Conservation (phyloP, 2,113 vertebrate species). For the Pogona vitticeps region DNA sequence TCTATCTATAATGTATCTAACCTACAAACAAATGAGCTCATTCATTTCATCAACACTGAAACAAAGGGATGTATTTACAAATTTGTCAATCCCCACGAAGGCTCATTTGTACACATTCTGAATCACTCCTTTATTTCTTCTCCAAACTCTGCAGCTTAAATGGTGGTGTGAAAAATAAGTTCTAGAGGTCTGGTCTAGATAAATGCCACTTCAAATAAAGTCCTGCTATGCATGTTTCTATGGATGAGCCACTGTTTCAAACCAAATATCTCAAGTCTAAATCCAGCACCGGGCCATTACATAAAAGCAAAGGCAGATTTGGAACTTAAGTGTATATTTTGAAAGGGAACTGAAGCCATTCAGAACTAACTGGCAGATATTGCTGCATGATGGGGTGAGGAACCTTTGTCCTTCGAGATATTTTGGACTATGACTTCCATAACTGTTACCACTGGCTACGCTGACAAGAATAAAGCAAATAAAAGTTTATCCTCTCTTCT, state of each 20-base stretch:
- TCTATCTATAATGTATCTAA: not conserved
- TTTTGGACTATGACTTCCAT: not conserved
- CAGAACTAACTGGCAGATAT: not conserved
- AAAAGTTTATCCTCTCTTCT: no score
- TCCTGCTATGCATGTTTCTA: not conserved
- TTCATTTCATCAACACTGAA: not conserved
- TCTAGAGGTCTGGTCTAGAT: not conserved
- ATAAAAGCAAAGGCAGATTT: constrained; percentile 1
- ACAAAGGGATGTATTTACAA: not conserved
- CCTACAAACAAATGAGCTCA: no score
- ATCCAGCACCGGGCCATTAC: not conserved
- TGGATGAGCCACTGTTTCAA: not conserved
- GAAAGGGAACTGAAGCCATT: not conserved
- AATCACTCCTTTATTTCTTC: not conserved
- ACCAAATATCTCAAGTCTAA: not conserved
- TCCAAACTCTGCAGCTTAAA: not conserved
- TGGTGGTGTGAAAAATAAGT: not conserved
- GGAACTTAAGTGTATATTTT: not conserved
- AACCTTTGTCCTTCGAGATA: not conserved
- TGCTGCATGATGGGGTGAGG: not conserved
- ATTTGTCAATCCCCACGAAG: not conserved
- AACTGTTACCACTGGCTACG: not conserved
- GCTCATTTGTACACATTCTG: not conserved
- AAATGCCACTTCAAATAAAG: not conserved
- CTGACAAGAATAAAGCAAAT: not conserved